phyloP scores from a whole-genome alignment of 2,888 invertebrate species.

The Eupithecia exiguata region DNA sequence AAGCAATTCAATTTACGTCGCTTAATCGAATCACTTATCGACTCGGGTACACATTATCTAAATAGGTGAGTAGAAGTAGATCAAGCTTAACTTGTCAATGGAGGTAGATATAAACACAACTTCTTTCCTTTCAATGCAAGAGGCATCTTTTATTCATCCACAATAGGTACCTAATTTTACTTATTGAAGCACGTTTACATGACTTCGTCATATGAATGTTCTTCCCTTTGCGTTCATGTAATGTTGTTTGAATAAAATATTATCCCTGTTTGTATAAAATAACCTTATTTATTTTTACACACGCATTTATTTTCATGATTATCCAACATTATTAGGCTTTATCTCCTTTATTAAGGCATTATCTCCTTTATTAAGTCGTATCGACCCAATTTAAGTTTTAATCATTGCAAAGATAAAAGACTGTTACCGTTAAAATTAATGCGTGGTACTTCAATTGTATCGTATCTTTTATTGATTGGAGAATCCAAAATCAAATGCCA shows the following conservation, averaged over 20 bases:
- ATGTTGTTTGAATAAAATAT: neutral
- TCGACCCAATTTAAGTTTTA: conserved; percentile 39
- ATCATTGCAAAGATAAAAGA: conserved; percentile 34
- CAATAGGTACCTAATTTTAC: neutral
- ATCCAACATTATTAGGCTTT: neutral
- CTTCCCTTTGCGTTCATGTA: neutral
- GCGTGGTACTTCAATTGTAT: conserved; percentile 8
- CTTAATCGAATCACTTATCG: conserved; percentile 67
- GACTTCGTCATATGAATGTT: neutral
- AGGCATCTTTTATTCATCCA: neutral
- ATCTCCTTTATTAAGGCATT: neutral
- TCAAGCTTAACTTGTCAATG: neutral
- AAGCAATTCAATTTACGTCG: conserved; percentile 63
- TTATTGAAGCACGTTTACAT: neutral
- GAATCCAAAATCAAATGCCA: neutral
- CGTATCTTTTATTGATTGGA: neutral
- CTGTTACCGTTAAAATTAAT: conserved; percentile 23
- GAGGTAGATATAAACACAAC: neutral
- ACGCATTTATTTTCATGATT: neutral
- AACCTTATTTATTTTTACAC: neutral
- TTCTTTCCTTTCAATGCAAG: neutral
- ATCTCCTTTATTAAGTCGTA: conserved; percentile 18
- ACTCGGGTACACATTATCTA: conserved; percentile 47
- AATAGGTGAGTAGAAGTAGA: conserved; percentile 48
- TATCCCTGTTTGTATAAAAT: neutral